Evolutionary conservation across 2,797 vertebrate species (phyloP).

Genomic region (Thamnophis elegans): DNA sequence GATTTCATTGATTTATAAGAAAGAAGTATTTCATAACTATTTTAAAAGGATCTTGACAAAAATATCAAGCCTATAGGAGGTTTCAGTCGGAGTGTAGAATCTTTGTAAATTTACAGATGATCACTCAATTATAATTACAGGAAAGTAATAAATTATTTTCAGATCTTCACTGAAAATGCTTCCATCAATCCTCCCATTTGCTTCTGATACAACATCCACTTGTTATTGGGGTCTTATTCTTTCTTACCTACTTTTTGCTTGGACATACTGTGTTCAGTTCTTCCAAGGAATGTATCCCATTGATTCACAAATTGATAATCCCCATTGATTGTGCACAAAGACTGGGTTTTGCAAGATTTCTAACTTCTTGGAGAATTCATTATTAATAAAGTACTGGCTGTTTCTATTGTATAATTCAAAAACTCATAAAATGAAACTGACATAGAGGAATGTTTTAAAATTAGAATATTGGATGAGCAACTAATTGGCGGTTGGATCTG

Average conservation of each 20-base stretch:
- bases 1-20: not conserved
- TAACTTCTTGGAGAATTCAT: not conserved
- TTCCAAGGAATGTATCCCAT: not conserved
- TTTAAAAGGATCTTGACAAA: not conserved
- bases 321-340: not conserved
- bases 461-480: not conserved
- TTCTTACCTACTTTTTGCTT: not conserved
- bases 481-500: too few relatives aligned
- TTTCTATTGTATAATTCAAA: not conserved
- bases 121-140: not conserved
- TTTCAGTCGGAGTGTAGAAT: not conserved
- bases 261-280: not conserved
- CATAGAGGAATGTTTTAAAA: not conserved
- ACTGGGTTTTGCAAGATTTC: not conserved
- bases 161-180: not conserved
- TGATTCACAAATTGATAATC: not conserved
- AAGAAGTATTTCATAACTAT: not conserved
- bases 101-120: not conserved
- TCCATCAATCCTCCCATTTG: not conserved
- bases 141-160: not conserved
- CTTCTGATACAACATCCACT: not conserved
- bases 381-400: not conserved
- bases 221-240: not conserved
- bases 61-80: not conserved
- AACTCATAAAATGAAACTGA: not conserved